Evolutionary conservation across 1,140 invertebrate species (phyloP).

Genomic region (Meloidogyne hapla): DNA sequence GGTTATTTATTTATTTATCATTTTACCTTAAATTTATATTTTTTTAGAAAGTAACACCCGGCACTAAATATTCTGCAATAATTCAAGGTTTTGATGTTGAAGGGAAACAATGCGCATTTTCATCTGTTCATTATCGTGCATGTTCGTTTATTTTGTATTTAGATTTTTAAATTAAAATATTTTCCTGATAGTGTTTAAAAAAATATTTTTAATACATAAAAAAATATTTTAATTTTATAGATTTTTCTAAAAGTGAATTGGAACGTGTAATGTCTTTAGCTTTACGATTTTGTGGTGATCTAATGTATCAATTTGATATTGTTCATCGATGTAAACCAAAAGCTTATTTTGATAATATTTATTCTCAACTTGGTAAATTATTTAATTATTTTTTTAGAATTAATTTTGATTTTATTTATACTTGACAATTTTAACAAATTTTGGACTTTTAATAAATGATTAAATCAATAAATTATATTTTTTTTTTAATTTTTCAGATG

Average conservation of each 20-base stretch:
- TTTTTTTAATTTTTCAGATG: background rate
- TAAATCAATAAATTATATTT: no score
- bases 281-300: conserved; percentile 7
- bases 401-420: background rate
- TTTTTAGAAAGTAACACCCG: conserved; percentile 7
- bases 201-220: background rate
- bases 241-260: conserved; percentile 20
- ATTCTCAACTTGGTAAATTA: conserved; percentile 27
- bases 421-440: background rate
- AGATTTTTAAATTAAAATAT: no score
- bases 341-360: conserved; percentile 55
- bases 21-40: background rate
- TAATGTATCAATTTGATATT: conserved; percentile 32
- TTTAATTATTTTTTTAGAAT: background rate
- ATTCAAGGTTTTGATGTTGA: conserved; percentile 15
- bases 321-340: conserved; percentile 57
- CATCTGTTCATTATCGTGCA: background rate
- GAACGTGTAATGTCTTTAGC: background rate
- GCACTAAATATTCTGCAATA: background rate
- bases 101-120: background rate
- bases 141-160: conserved; percentile 2
- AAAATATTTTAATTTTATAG: background rate
- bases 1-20: background rate
- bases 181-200: no score
- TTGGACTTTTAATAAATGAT: no score